Percentiles rank a stretch among this genome's conserved stretches.
Conservation (phyloP, 1,140 invertebrate genomes). For the Mycetomoellerius zeteki region DNA sequence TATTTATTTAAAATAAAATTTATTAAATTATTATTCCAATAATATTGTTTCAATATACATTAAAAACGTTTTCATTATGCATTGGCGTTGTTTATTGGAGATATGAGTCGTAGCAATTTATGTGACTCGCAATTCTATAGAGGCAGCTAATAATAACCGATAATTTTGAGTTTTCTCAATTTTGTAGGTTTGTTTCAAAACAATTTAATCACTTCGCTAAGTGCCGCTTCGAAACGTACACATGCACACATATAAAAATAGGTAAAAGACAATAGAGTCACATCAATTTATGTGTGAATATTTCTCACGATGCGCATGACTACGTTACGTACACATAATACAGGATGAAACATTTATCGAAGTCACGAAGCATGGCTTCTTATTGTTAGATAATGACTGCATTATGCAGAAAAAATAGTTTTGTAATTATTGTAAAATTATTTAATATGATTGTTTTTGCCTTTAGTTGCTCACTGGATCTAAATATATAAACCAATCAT, state of each 20-base stretch:
- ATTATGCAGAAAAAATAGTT: no score
- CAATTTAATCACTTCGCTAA: constrained; percentile 22
- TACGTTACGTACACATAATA: neutral
- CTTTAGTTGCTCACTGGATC: no score
- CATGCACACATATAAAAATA: neutral
- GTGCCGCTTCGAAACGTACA: neutral
- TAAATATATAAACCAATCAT: no score
- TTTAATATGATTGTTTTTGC: no score
- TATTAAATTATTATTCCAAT: no score
- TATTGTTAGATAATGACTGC: neutral
- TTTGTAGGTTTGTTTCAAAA: constrained; percentile 27
- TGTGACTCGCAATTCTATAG: neutral
- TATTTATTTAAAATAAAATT: neutral
- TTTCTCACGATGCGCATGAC: neutral
- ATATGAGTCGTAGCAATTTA: neutral
- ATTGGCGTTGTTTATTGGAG: no score
- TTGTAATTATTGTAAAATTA: no score
- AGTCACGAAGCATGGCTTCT: neutral
- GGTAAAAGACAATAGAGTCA: neutral
- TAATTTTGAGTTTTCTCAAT: neutral
- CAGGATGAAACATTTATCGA: neutral
- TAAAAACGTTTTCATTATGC: neutral
- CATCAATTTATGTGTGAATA: neutral
- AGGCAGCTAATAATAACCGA: neutral
- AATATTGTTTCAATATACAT: no score